A percentile compares a stretch with the other conserved stretches of the same genome.
Evolutionary conservation across 2,113 vertebrate species (phyloP).

Genomic region (Chelonoidis abingdonii): DNA sequence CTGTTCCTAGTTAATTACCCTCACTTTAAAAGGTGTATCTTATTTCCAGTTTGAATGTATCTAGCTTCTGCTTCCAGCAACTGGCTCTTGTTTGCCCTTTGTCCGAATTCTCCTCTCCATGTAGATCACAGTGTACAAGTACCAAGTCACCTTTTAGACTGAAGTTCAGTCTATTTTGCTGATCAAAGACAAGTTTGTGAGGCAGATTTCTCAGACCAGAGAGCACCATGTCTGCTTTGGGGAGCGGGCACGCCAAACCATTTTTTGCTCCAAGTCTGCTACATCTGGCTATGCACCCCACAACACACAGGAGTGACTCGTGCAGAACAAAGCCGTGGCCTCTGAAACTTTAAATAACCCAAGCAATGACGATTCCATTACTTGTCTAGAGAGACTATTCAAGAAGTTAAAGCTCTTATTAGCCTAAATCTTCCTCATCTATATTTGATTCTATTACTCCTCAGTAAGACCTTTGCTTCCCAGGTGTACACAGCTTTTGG

Average conservation of each 20-base stretch:
- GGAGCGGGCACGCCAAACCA: not conserved
- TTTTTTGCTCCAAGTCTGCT: too few species aligned
- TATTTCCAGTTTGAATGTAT: not conserved
- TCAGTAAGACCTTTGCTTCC: not conserved
- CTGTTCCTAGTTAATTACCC: not conserved
- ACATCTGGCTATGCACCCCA: too few species aligned
- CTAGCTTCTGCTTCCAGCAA: not conserved
- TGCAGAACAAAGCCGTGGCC: not conserved
- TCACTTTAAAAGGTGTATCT: not conserved
- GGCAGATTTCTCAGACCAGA: not conserved
- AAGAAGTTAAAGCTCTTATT: not conserved
- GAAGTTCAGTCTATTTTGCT: not conserved
- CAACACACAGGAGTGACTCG: too few species aligned
- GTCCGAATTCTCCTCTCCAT: not conserved
- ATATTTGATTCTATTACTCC: not conserved
- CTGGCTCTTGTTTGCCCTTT: not conserved
- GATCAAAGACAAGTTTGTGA: not conserved
- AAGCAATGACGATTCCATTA: not conserved
- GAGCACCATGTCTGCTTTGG: not conserved
- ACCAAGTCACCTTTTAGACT: not conserved
- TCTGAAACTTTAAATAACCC: not conserved
- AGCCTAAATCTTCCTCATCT: not conserved
- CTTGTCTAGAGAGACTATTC: not conserved
- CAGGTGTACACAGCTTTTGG: not conserved
- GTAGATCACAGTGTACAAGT: not conserved